Evolutionary conservation across 2,888 invertebrate genomes (phyloP).

Genomic region (Penaeus monodon): DNA sequence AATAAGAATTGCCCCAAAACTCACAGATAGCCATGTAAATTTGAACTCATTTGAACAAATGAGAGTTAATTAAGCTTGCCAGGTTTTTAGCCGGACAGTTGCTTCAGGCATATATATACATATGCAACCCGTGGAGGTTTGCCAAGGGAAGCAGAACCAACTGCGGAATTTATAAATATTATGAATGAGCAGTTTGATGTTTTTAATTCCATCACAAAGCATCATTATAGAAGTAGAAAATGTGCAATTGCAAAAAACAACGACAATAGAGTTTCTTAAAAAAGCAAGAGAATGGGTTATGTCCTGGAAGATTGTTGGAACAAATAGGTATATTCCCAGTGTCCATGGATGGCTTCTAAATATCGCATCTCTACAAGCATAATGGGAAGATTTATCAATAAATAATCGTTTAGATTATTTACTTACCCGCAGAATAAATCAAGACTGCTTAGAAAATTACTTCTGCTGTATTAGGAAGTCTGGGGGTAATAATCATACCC

Average conservation of each 20-base stretch:
- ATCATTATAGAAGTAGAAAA: neutral
- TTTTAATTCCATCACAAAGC: neutral
- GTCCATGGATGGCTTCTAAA: slow-evolving; percentile 2
- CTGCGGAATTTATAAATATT: neutral
- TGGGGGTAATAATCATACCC: slow-evolving; percentile 2
- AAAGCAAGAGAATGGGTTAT: neutral
- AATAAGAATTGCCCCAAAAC: neutral
- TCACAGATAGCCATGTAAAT: neutral
- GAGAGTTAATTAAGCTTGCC: neutral
- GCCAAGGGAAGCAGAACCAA: neutral
- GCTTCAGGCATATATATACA: neutral
- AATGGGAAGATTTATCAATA: slow-evolving; percentile 2
- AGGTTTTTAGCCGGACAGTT: neutral
- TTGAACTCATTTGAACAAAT: neutral
- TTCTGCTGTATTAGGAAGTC: slow-evolving; percentile 2
- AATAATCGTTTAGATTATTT: neutral
- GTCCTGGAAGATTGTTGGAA: neutral
- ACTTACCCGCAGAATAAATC: slow-evolving; percentile 6
- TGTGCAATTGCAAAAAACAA: neutral
- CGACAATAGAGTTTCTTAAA: neutral
- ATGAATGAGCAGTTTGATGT: neutral
- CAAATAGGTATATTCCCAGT: neutral
- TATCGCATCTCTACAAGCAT: neutral
- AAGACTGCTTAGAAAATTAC: neutral
- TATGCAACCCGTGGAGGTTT: neutral